Conservation (phyloP, 2,797 vertebrate genomes). For the Acestrorhynchus altus region DNA sequence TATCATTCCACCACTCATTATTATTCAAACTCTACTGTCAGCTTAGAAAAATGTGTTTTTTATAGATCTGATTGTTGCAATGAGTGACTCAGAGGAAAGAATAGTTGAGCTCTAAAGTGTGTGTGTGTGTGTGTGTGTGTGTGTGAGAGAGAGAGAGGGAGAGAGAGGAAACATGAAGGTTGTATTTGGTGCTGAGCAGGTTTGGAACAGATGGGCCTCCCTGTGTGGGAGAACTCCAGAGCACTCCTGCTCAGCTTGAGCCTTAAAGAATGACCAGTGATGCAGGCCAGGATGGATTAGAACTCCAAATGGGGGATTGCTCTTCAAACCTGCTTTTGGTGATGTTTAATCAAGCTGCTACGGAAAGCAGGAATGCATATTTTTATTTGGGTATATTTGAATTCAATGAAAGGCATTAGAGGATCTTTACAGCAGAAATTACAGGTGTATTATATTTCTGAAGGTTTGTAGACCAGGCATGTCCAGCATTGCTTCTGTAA, state of each 20-base stretch:
- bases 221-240: constrained; percentile 53
- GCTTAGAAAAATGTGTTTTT: not conserved
- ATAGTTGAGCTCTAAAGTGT: constrained; percentile 24
- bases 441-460: no score
- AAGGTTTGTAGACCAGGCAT: no score
- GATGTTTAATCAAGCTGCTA: constrained; percentile 13
- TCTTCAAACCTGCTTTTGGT: constrained; percentile 21
- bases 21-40: not conserved
- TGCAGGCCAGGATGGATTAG: constrained; percentile 45
- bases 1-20: not conserved
- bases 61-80: not conserved
- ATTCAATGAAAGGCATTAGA: not conserved
- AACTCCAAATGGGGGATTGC: constrained; percentile 33
- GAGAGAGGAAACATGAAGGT: constrained; percentile 34
- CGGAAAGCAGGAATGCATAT: not conserved
- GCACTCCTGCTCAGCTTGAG: constrained; percentile 45
- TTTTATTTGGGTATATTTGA: not conserved
- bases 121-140: constrained; percentile 25
- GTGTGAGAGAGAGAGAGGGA: no score
- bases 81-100: constrained; percentile 15
- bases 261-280: constrained; percentile 52
- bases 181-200: constrained; percentile 43
- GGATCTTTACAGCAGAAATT: not conserved
- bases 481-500: no score
- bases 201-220: constrained; percentile 62